Percentiles rank a stretch among this genome's conserved stretches.
phyloP scores from a whole-genome alignment of 2,113 vertebrate genomes.

The Notarius quadriscutis region DNA sequence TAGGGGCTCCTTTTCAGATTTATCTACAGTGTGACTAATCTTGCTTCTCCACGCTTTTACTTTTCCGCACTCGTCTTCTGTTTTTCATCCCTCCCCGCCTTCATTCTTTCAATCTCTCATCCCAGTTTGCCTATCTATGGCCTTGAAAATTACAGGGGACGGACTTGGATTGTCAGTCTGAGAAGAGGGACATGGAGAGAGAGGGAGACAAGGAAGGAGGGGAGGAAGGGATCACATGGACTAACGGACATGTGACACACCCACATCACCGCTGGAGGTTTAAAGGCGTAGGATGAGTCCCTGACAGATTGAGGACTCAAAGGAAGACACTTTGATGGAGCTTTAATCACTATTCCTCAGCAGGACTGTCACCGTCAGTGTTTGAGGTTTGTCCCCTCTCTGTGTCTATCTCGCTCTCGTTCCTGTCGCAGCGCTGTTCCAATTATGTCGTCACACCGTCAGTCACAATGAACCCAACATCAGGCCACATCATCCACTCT shows the following conservation, averaged over 20 bases:
- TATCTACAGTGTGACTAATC: constrained; percentile 67
- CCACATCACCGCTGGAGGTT: constrained; percentile 33
- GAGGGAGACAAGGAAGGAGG: constrained; percentile 37
- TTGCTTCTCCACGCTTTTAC: constrained; percentile 60
- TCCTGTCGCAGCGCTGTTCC: constrained; percentile 20
- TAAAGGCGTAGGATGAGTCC: constrained; percentile 60
- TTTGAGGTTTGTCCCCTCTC: constrained; percentile 45
- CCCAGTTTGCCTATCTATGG: constrained; percentile 52
- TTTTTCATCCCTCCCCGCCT: constrained; percentile 58
- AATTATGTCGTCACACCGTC: constrained; percentile 25
- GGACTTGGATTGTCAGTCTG: constrained; percentile 69
- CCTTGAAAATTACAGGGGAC: constrained; percentile 72
- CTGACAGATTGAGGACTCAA: constrained; percentile 65
- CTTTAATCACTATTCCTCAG: constrained; percentile 68
- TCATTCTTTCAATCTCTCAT: constrained; percentile 37
- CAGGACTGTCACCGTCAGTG: constrained; percentile 59
- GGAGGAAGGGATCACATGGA: constrained; percentile 50
- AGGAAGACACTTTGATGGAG: constrained; percentile 34
- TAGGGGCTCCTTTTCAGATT: constrained; percentile 50
- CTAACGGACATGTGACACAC: constrained; percentile 28
- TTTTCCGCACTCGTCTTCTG: constrained; percentile 57
- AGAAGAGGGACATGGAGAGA: constrained; percentile 32
- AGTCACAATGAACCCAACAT: constrained; percentile 19
- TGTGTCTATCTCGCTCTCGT: neutral
- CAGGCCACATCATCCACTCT: neutral